Percentiles rank a stretch among this genome's conserved stretches.
phyloP scores from a whole-genome alignment of 2,888 invertebrate genomes.

The Parochlus steinenii region DNA sequence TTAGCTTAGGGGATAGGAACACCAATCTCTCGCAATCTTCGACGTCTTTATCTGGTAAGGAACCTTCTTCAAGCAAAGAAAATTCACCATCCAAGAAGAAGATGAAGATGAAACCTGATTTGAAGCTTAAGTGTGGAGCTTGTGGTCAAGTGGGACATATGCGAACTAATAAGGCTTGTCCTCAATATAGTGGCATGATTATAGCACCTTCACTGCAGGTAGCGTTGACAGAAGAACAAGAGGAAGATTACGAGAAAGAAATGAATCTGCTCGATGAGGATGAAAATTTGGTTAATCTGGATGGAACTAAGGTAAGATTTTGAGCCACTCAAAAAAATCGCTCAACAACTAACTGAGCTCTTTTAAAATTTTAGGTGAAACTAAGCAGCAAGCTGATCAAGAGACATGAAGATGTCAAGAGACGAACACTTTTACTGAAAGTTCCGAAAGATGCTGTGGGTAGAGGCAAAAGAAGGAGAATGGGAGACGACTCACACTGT shows the following conservation, averaged over 20 bases:
- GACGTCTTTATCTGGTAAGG: conserved; percentile 19
- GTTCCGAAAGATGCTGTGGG: conserved; percentile 57
- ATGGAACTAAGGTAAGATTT: conserved; percentile 89
- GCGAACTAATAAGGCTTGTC: conserved; percentile 94
- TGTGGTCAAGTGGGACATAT: conserved; percentile 56
- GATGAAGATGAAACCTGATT: conserved; percentile 72
- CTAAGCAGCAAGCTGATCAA: conserved; percentile 75
- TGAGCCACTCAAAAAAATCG: no score
- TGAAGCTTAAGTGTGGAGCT: conserved; percentile 90
- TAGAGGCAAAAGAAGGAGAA: conserved; percentile 45
- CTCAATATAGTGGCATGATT: conserved; percentile 60
- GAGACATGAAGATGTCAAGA: conserved; percentile 75
- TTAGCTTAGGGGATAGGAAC: conserved; percentile 26
- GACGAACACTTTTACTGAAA: conserved; percentile 58
- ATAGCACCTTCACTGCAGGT: conserved; percentile 45
- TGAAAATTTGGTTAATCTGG: conserved; percentile 80
- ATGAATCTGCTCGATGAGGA: conserved; percentile 60
- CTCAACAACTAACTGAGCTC: no score
- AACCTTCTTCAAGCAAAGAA: conserved; percentile 27
- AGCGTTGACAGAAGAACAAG: conserved; percentile 66
- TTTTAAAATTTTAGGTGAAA: no score
- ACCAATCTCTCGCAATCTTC: conserved; percentile 5
- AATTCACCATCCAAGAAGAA: conserved; percentile 55
- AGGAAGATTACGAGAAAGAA: conserved; percentile 63
- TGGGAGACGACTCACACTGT: conserved; percentile 52